Percentiles rank a stretch among this genome's conserved stretches.
Evolutionary conservation across 2,797 vertebrate species (phyloP).

Genomic region (Schizothorax lantsangensis): DNA sequence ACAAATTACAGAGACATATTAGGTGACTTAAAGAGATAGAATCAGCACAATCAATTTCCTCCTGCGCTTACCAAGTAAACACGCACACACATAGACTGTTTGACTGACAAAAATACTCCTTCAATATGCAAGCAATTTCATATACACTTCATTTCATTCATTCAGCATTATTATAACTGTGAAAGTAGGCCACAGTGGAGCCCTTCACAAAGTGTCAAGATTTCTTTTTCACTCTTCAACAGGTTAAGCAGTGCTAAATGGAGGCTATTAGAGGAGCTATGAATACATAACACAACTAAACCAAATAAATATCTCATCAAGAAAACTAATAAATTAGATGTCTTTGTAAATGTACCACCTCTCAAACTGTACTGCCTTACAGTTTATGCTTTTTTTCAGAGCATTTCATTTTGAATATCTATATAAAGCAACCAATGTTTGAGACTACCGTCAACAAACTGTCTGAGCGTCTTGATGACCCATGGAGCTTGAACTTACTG

Average conservation of each 20-base stretch:
- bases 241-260: slow-evolving; percentile 25
- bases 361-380: neutral
- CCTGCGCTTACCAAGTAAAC: neutral
- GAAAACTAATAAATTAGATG: neutral
- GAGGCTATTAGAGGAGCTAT: neutral
- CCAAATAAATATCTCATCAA: neutral
- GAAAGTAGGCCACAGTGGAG: slow-evolving; percentile 53
- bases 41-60: slow-evolving; percentile 49
- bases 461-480: neutral
- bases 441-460: neutral
- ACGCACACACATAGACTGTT: neutral
- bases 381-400: neutral
- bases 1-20: slow-evolving; percentile 49
- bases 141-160: slow-evolving; percentile 43
- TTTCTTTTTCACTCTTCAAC: slow-evolving; percentile 16
- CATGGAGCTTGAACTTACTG: slow-evolving; percentile 10
- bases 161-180: slow-evolving; percentile 41
- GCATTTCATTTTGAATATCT: neutral
- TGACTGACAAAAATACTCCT: slow-evolving; percentile 34
- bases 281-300: slow-evolving; percentile 27
- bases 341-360: neutral
- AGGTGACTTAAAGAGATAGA: slow-evolving; percentile 37
- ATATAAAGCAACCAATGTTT: neutral
- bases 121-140: slow-evolving; percentile 41
- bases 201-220: slow-evolving; percentile 35